Evolutionary conservation across 2,888 invertebrate species (phyloP), one percentile per base, ranked within the genome.

Genomic region (Pemphredon lugubris): DNA sequence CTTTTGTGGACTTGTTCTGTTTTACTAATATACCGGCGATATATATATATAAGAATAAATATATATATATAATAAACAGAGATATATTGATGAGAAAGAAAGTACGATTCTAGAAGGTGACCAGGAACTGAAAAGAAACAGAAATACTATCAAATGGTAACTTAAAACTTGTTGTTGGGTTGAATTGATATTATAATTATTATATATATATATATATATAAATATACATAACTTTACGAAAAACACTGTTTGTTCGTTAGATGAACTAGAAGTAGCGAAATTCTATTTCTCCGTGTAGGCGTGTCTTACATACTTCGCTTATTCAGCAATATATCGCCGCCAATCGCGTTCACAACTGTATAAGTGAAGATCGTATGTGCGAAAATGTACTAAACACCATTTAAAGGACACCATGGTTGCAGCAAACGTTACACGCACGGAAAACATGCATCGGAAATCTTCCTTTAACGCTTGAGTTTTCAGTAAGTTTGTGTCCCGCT

Each of bases 191-290:
- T 82, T 81, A 86, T 81, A 79, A 81, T 83, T 82, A 84, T 83
- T 78, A 85, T 77, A 74, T 55, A 68, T 73, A 75, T 79, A 79
- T 79, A 84, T 57, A 79, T 75, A 82, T 73, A 81, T 75, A 83
- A 70, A 75, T 80, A 83, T 83, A 83, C 81, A 87, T 85, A 85
- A 87, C 85, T 87, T 83, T 86, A 87, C n/a, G n/a, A 86, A 83
- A 82, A 84, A 84, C 77, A 85, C 83, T 87, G 86, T 88, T 88
- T 84, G 84, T 84, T 88, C 87, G 84, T 86, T 87, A 86, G 84
- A 65, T 77, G 77, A 83, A 84, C 59, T 76, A 83, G 81, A 79
- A 73, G 72, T 77, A 77, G 75, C 44, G 45, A 65, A 79, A 79
- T 79, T 87, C 81, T 84, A 85, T 86, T 82, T 84, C 83, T 83